Evolutionary conservation across 2,797 vertebrate species (phyloP).

Genomic region (Stomatorhinus walkeri): DNA sequence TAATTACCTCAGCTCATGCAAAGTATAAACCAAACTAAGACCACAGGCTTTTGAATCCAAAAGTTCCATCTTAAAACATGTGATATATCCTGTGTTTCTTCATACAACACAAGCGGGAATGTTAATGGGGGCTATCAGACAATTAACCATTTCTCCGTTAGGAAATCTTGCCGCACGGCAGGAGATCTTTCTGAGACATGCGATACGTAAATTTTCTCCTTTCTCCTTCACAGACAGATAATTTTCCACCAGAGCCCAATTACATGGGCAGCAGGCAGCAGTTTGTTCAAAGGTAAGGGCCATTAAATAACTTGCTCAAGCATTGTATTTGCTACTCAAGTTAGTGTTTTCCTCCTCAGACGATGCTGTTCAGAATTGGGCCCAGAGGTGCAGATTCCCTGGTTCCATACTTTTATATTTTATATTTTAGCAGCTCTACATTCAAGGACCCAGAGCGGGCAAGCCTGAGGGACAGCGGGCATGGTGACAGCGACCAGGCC

Average conservation of each 20-base stretch:
- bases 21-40: neutral
- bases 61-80: neutral
- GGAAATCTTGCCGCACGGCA: slow-evolving; percentile 80
- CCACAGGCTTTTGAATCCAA: neutral
- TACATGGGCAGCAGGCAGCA: slow-evolving; percentile 99
- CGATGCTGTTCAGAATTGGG: slow-evolving; percentile 48
- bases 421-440: slow-evolving; percentile 77
- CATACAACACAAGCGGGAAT: neutral
- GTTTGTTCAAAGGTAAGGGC: slow-evolving; percentile 99
- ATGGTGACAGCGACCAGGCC: slow-evolving; percentile 98
- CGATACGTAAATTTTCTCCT: slow-evolving; percentile 74
- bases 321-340: slow-evolving; percentile 64
- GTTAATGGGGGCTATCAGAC: slow-evolving; percentile 47
- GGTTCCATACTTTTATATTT: slow-evolving; percentile 28
- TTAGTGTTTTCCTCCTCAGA: slow-evolving; percentile 59
- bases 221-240: slow-evolving; percentile 96
- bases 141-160: slow-evolving; percentile 77
- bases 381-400: slow-evolving; percentile 17
- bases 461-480: slow-evolving; percentile 97
- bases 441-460: slow-evolving; percentile 98
- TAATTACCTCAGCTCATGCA: neutral
- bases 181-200: slow-evolving; percentile 72
- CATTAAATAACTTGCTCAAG: slow-evolving; percentile 75
- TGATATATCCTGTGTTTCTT: neutral
- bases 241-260: slow-evolving; percentile 99